Evolutionary conservation across 2,888 invertebrate genomes (phyloP).

Genomic region (Stenoptilia bipunctidactyla): DNA sequence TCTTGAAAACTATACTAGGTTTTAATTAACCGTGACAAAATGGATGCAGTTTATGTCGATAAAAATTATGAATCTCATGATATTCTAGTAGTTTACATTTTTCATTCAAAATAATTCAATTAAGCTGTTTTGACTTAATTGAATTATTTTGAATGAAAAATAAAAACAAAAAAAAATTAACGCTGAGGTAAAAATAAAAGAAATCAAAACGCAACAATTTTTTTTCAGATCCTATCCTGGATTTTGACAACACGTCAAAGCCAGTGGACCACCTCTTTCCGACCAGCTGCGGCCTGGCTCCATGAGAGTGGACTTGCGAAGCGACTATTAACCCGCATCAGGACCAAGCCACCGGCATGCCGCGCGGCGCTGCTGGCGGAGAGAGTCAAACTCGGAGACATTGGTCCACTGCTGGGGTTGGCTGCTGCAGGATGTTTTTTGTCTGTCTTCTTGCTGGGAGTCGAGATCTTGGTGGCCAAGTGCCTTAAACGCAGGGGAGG

Average conservation of each 20-base stretch:
- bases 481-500: slow-evolving; percentile 8
- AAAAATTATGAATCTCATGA: too few relatives aligned
- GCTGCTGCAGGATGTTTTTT: slow-evolving; percentile 26
- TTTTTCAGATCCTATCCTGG: slow-evolving; percentile 31
- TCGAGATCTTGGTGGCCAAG: slow-evolving; percentile 21
- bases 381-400: slow-evolving; percentile 41
- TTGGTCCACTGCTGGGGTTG: slow-evolving; percentile 30
- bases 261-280: slow-evolving; percentile 34
- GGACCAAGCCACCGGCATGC: slow-evolving; percentile 35
- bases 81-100: not conserved
- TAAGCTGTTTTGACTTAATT: too few relatives aligned
- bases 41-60: too few relatives aligned
- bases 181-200: not conserved
- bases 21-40: not conserved
- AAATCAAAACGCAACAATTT: too few relatives aligned
- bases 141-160: too few relatives aligned
- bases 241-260: slow-evolving; percentile 31
- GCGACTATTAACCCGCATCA: slow-evolving; percentile 27
- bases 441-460: slow-evolving; percentile 29
- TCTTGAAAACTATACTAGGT: not conserved
- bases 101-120: too few relatives aligned
- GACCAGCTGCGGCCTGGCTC: slow-evolving; percentile 33
- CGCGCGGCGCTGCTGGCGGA: slow-evolving; percentile 44
- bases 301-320: slow-evolving; percentile 37
- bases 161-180: too few relatives aligned